Evolutionary conservation across 2,888 invertebrate genomes (phyloP).

Genomic region (Yponomeuta cagnagella): DNA sequence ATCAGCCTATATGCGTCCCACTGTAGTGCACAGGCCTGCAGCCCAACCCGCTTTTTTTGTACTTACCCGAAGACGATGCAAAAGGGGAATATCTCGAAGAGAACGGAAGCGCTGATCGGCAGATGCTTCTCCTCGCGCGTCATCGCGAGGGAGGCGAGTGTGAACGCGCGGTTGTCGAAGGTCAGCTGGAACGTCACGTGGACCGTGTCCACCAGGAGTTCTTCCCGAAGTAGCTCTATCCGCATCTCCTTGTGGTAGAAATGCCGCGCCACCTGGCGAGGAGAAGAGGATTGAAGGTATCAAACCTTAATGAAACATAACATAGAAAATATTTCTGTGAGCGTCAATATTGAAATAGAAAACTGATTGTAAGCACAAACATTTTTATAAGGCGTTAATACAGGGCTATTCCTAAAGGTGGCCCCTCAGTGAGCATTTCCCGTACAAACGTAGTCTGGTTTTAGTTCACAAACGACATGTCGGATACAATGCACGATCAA

Average conservation of each 20-base stretch:
- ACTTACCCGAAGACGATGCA: slow-evolving; percentile 95
- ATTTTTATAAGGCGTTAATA: too few relatives aligned
- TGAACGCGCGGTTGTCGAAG: slow-evolving; percentile 95
- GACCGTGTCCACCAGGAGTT: slow-evolving; percentile 90
- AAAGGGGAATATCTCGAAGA: slow-evolving; percentile 98
- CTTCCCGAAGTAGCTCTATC: slow-evolving; percentile 92
- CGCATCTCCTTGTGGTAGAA: slow-evolving; percentile 97
- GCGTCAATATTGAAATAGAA: too few relatives aligned
- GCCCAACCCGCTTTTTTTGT: slow-evolving; percentile 34
- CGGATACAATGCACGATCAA: too few relatives aligned
- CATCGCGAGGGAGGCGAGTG: slow-evolving; percentile 88
- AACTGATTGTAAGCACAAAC: too few relatives aligned
- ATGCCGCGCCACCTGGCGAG: slow-evolving; percentile 85
- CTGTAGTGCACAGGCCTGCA: slow-evolving; percentile 60
- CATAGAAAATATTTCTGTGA: too few relatives aligned
- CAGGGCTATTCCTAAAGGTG: too few relatives aligned
- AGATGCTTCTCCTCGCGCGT: slow-evolving; percentile 91
- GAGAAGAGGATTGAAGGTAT: too few relatives aligned
- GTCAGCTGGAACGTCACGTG: slow-evolving; percentile 95
- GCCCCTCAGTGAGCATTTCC: too few relatives aligned
- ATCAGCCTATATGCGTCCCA: too few relatives aligned
- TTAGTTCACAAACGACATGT: too few relatives aligned
- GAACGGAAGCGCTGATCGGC: slow-evolving; percentile 90
- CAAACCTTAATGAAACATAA: too few relatives aligned
- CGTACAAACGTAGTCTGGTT: too few relatives aligned